Percentiles rank a stretch among this genome's conserved stretches.
Evolutionary conservation across 2,113 vertebrate genomes (phyloP).

Genomic region (Microtus oregoni): DNA sequence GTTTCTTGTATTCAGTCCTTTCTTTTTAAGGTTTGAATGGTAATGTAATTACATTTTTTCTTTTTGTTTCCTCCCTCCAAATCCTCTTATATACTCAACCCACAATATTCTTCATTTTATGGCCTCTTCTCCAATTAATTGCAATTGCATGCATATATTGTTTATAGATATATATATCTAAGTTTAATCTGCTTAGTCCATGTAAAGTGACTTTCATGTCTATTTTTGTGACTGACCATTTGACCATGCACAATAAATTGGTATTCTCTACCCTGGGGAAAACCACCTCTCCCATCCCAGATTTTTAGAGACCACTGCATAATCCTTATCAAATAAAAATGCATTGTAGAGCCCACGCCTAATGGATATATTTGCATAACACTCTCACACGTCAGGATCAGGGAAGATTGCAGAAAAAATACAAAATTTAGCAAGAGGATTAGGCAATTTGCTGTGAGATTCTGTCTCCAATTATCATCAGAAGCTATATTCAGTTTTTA

Average conservation of each 20-base stretch:
- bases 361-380: neutral
- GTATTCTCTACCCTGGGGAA: neutral
- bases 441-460: neutral
- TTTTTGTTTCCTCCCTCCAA: neutral
- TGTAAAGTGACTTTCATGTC: neutral
- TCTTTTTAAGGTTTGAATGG: fast-evolving
- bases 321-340: neutral
- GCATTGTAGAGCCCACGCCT: fast-evolving
- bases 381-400: neutral
- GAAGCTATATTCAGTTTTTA: neutral
- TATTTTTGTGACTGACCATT: neutral
- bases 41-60: neutral
- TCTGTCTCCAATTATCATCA: neutral
- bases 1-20: neutral
- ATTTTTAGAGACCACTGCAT: neutral
- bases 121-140: neutral
- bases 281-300: fast-evolving
- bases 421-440: neutral
- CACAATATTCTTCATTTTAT: neutral
- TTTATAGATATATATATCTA: neutral
- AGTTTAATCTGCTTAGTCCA: neutral
- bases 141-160: neutral
- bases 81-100: neutral
- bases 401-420: too few relatives aligned
- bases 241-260: neutral